Conservation (phyloP, 2,113 vertebrate species). For the Camelus dromedarius region DNA sequence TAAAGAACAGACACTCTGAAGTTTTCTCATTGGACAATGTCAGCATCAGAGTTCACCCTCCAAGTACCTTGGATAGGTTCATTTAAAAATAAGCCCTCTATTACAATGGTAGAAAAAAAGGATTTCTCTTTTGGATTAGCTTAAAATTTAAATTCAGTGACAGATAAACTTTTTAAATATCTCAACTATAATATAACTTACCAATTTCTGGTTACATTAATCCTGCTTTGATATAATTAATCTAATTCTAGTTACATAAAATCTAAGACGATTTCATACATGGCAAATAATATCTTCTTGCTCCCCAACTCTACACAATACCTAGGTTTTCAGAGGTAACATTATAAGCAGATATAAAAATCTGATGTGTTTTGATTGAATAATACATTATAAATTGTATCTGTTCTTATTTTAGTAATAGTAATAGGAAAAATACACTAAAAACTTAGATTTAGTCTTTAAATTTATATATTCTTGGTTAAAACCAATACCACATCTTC, state of each 20-base stretch:
- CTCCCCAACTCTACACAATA: not conserved
- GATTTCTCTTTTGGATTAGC: not conserved
- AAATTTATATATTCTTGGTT: not conserved
- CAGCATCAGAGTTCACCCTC: not conserved
- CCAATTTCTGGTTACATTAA: not conserved
- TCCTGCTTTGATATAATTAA: conserved; percentile 6
- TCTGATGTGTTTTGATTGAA: conserved; percentile 14
- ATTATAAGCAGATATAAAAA: not conserved
- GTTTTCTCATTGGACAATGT: not conserved
- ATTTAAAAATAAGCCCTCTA: not conserved
- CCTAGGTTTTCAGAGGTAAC: not conserved
- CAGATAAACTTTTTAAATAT: not conserved
- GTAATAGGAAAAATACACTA: not conserved
- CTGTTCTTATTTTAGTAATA: conserved; percentile 32
- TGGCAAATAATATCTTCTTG: conserved; percentile 14
- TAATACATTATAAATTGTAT: not conserved
- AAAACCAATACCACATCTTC: not conserved
- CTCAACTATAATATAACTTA: not conserved
- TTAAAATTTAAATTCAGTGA: not conserved
- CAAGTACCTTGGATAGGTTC: not conserved
- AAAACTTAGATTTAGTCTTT: not conserved
- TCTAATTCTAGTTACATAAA: not conserved
- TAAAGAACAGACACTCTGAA: not conserved
- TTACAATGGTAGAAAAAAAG: not conserved
- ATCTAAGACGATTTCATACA: not conserved